phyloP scores from a whole-genome alignment of 1,140 invertebrate species.

The Drosophila nikananu region DNA sequence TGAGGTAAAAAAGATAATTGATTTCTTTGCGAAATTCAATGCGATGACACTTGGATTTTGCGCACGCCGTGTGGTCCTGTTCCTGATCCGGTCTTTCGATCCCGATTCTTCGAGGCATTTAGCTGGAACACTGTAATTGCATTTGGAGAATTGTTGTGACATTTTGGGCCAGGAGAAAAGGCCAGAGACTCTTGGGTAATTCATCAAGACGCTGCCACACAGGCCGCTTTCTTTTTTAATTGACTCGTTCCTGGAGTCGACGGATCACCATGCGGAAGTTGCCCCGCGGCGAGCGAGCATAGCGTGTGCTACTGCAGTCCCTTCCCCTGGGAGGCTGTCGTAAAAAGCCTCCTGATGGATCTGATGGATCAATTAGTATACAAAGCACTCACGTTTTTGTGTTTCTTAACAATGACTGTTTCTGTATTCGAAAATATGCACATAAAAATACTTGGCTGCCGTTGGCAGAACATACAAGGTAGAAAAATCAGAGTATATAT shows the following conservation, averaged over 20 bases:
- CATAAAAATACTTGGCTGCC: slow-evolving; percentile 48
- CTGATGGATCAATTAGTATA: slow-evolving; percentile 35
- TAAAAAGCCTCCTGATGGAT: slow-evolving; percentile 6
- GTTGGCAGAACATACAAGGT: slow-evolving; percentile 28
- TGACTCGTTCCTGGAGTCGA: slow-evolving; percentile 38
- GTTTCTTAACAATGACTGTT: slow-evolving; percentile 71
- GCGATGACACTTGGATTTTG: slow-evolving; percentile 75
- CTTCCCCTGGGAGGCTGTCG: slow-evolving; percentile 15
- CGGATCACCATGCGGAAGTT: slow-evolving; percentile 45
- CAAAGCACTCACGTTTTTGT: slow-evolving; percentile 26
- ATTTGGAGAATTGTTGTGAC: slow-evolving; percentile 67
- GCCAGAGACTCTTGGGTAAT: slow-evolving; percentile 54
- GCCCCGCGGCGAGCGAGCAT: slow-evolving; percentile 45
- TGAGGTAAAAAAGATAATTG: slow-evolving; percentile 66
- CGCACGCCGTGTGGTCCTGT: slow-evolving; percentile 64
- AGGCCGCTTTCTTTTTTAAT: slow-evolving; percentile 46
- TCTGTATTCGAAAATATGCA: slow-evolving; percentile 60
- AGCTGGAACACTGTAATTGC: slow-evolving; percentile 60
- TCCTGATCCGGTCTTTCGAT: slow-evolving; percentile 16
- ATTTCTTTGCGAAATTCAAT: slow-evolving; percentile 79
- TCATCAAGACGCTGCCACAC: slow-evolving; percentile 66
- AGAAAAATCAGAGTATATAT: slow-evolving; percentile 50
- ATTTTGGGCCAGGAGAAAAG: slow-evolving; percentile 52
- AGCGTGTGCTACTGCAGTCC: slow-evolving; percentile 70
- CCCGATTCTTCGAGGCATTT: slow-evolving; percentile 31